phyloP scores from a whole-genome alignment of 30 jellyfish, hydroid and myxozoan species.

The Phacellophora camtschatica region DNA sequence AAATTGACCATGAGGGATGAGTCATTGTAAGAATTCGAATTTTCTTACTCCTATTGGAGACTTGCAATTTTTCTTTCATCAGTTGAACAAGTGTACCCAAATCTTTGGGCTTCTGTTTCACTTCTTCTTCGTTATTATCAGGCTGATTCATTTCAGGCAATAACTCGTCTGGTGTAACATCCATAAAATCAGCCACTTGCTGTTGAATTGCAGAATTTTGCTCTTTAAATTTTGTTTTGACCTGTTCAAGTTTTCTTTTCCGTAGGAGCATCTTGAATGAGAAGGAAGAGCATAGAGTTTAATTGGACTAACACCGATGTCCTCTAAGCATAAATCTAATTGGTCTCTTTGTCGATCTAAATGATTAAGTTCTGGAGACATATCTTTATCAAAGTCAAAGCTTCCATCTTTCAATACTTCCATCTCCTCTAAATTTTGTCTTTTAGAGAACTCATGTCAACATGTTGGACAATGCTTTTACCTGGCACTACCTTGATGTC shows the following conservation, averaged over 20 bases:
- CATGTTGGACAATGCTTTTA: constrained; percentile 36
- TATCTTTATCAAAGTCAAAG: neutral
- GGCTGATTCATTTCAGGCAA: neutral
- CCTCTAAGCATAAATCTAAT: neutral
- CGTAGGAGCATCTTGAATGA: constrained; percentile 22
- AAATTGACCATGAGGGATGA: constrained; percentile 58
- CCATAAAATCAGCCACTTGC: neutral
- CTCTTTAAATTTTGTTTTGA: neutral
- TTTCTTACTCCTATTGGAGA: constrained; percentile 18
- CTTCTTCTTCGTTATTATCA: neutral
- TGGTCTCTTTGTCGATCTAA: neutral
- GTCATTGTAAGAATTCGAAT: constrained; percentile 52
- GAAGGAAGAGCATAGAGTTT: constrained; percentile 27
- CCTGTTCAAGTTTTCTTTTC: constrained; percentile 69
- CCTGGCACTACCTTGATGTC: constrained; percentile 22
- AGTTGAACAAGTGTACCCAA: constrained; percentile 12
- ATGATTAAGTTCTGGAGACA: constrained; percentile 1
- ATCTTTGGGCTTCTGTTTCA: constrained; percentile 27
- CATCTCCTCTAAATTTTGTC: neutral
- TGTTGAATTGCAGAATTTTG: neutral
- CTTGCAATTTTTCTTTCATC: constrained; percentile 26
- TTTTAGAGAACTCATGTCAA: neutral
- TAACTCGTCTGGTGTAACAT: constrained; percentile 19
- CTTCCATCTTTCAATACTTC: neutral
- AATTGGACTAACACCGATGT: constrained; percentile 35